phyloP scores from a whole-genome alignment of 2,113 vertebrate species.

The Cathartes aura region DNA sequence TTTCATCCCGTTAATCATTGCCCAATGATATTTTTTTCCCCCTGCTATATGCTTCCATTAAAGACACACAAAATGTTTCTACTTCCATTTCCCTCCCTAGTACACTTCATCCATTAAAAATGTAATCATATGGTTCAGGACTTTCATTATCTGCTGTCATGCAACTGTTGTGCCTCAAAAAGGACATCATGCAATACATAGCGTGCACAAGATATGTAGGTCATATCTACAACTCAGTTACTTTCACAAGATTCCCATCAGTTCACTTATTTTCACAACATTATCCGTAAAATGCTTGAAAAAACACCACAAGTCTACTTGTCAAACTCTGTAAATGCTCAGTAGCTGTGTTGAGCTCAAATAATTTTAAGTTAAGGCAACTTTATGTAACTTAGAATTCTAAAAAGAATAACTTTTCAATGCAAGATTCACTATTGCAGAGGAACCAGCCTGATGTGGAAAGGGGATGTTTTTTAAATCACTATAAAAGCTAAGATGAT shows the following conservation, averaged over 20 bases:
- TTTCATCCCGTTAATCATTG: background rate
- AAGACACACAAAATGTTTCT: background rate
- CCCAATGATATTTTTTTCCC: background rate
- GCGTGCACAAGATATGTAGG: background rate
- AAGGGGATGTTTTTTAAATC: background rate
- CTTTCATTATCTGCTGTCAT: conserved; percentile 76
- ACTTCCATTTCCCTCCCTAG: background rate
- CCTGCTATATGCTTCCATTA: background rate
- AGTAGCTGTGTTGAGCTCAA: background rate
- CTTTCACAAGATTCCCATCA: background rate
- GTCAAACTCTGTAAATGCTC: background rate
- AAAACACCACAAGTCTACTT: background rate
- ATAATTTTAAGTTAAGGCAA: background rate
- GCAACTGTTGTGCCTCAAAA: conserved; percentile 57
- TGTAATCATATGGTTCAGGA: conserved; percentile 79
- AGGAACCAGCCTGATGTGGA: background rate
- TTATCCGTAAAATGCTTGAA: background rate
- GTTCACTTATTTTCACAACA: background rate
- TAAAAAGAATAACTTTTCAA: background rate
- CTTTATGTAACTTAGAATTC: background rate
- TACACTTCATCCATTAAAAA: conserved; percentile 73
- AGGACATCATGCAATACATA: background rate
- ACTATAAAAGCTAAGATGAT: background rate
- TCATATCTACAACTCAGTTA: background rate
- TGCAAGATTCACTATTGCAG: background rate